Percentiles rank a stretch among this genome's conserved stretches.
Conservation (phyloP, 1,140 invertebrate genomes). For the Drosophila athabasca region DNA sequence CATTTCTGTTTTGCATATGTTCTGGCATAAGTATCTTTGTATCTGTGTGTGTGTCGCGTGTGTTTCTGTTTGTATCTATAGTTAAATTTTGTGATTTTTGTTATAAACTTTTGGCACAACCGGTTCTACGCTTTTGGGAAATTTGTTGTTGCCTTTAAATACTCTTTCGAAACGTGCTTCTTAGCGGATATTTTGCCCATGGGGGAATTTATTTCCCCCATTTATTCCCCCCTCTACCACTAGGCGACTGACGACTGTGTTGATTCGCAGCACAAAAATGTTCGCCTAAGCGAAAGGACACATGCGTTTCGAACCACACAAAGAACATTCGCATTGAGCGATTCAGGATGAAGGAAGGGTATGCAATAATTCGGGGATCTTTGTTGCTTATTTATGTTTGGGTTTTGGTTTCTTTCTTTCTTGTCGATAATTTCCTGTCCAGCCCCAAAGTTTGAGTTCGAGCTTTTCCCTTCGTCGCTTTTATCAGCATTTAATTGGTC, state of each 20-base stretch:
- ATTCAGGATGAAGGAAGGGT: too few relatives aligned
- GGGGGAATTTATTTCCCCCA: too few relatives aligned
- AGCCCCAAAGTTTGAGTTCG: neutral
- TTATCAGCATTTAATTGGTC: conserved; percentile 79
- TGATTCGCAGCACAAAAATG: neutral
- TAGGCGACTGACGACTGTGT: too few relatives aligned
- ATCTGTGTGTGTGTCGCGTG: neutral
- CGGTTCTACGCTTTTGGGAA: conserved; percentile 11
- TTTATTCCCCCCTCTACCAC: too few relatives aligned
- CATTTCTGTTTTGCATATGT: conserved; percentile 6
- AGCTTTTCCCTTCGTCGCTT: conserved; percentile 19
- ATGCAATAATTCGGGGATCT: too few relatives aligned
- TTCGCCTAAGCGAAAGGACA: too few relatives aligned
- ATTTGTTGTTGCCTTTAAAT: conserved; percentile 5
- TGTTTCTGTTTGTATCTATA: neutral
- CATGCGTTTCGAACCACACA: too few relatives aligned
- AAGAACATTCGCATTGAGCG: too few relatives aligned
- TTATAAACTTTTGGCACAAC: conserved; percentile 28
- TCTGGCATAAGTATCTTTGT: conserved; percentile 5
- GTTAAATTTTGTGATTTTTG: conserved; percentile 24
- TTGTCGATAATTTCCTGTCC: conserved; percentile 38
- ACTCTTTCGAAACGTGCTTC: neutral
- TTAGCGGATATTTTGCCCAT: neutral
- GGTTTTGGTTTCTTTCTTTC: neutral
- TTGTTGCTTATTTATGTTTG: too few relatives aligned